Base-by-base conservation (phyloP, 1,140 invertebrate species). In the Lycorma delicatula region DNA sequence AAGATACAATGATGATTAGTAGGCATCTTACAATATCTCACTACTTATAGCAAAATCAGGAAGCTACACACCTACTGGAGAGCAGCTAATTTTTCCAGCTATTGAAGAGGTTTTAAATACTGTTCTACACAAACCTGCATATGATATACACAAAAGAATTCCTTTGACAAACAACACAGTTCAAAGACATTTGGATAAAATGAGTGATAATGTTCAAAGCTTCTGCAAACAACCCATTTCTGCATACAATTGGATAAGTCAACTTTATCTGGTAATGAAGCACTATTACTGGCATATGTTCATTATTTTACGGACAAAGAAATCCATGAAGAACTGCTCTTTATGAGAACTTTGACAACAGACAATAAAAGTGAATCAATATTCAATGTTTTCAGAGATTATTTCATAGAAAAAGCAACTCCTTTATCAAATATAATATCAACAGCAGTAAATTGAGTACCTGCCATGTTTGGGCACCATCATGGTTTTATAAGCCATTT, bases 251-350 rank as follows among this genome's bases (percentile, higher is more conserved):
- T 71, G 54, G 68, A 71, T 59, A 65, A 73, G 60, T 71, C 68
- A 62, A 72, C 71, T 56, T 72, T 72, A 67, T 67, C 68, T 50
- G 63, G 50, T 62, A 71, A 72, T 72, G 66, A 65, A 70, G 64
- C 70, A 67, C 67, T 72, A 64, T 67, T 74, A 63, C 67, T 72
- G 61, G 62, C 68, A 60, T 71, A 68, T 67, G 64, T 74, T 58
- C 56, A 64, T 48, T 71, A 71, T 66, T 49, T 72, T 64, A 71
- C 63, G 58, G 51, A 9, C 54, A n/a, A 73, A 68, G 54, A 71
- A 70, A 69, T 67, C 41, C 31, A 56, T 31, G 53, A 66, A 66
- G 62, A 71, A 64, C 47, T 73, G 49, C 61, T 68, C 28, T 72
- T 72, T 36, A 61, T 64, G 2, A 73, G 52, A 71, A 68, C 54